phyloP scores from a whole-genome alignment of 37 sponge, comb jelly and placozoan genomes.

The Axinella damicornis region DNA sequence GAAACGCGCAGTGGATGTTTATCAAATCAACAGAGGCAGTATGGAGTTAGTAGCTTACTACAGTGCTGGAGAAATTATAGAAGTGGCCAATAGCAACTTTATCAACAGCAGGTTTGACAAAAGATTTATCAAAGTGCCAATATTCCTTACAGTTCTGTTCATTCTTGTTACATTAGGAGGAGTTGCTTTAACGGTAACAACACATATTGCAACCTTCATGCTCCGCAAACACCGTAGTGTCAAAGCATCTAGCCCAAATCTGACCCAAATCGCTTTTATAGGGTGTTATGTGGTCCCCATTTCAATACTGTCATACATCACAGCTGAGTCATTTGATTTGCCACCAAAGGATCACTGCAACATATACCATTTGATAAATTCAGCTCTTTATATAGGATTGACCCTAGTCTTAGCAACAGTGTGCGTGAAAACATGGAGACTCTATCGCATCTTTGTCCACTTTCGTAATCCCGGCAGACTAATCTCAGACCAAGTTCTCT shows the following conservation, averaged over 20 bases:
- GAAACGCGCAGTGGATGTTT: no score
- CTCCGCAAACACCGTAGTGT: conserved; percentile 9
- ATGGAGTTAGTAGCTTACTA: conserved; percentile 1
- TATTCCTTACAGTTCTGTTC: background rate
- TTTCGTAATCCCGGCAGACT: conserved; percentile 22
- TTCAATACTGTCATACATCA: background rate
- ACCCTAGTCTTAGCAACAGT: conserved; percentile 21
- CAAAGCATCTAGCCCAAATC: conserved; percentile 25
- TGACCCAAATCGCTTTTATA: conserved; percentile 15
- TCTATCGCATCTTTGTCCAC: conserved; percentile 46
- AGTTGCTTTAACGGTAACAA: background rate
- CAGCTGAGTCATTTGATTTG: background rate
- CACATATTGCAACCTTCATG: conserved; percentile 1
- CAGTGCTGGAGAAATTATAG: conserved; percentile 22
- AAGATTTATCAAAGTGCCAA: background rate
- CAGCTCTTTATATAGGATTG: no score
- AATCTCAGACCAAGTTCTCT: background rate
- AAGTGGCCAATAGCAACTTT: background rate
- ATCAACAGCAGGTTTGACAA: background rate
- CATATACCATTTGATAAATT: no score
- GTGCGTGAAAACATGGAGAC: conserved; percentile 29
- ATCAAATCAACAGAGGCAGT: conserved; percentile 11
- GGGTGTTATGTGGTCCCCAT: conserved; percentile 32
- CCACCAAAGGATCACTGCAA: no score
- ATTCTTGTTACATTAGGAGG: background rate